Base-by-base conservation (phyloP, 2,888 invertebrate genomes). In the Cartodere bifasciata region DNA sequence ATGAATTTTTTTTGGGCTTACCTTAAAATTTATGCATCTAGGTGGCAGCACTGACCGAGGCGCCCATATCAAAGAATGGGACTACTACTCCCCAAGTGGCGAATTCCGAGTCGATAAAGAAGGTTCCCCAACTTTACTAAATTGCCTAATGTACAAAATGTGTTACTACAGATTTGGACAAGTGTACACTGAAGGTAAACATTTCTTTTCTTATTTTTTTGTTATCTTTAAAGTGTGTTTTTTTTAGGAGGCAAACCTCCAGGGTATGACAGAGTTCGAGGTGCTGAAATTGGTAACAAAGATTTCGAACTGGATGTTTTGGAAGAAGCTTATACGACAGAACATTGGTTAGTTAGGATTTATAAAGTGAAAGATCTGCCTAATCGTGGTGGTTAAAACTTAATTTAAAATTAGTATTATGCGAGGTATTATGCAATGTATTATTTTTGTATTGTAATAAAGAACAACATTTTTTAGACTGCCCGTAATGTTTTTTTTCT, bases 61-160 rank as follows among this genome's bases (percentile, higher is more conserved):
- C 28, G 79, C 80, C 20, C 91, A 95, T 59, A 97, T 97, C 49
- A 86, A 88, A 52, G 97, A 98, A 65, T 76, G 79, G 52, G 92
- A 97, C 65, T 97, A 95, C 62, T 98, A 95, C 67, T 92, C 94
- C 28, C 74, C 88, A 0, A 74, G 78, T 42, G 97, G 97, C 2
- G 97, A 98, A 68, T 98, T 95, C 64, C 68, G 94, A 23, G 82
- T 98, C 2, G 97, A 97, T 64, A 82, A 83, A 44, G 92, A 92
- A 55, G 95, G 94, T 22, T 87, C 94, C 2, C 75, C 75, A 16
- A 81, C 82, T 11, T 68, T 98, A 45, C 77, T 95, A 47, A 95
- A 98, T 66, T 95, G 91, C 53, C 74, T 97, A 39, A 98, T 97
- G 97, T 97, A 98, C 68, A 98, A 97, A 68, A 87, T 98, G 86